Percentiles rank a stretch among this genome's conserved stretches.
Conservation (phyloP, 2,888 invertebrate species). For the Melinaea marsaeus region DNA sequence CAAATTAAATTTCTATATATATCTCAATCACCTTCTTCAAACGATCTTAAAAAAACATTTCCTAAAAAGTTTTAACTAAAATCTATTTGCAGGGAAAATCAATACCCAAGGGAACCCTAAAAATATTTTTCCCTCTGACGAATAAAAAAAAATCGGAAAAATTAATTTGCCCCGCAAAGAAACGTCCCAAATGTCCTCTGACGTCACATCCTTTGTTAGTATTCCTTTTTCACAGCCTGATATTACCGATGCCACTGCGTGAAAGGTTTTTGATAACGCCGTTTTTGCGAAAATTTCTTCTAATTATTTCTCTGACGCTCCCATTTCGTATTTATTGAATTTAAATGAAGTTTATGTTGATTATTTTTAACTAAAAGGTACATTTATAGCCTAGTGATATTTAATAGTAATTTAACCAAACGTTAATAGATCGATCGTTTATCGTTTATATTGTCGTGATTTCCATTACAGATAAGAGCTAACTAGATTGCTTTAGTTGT, state of each 20-base stretch:
- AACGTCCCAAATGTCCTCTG: slow-evolving; percentile 28
- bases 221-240: slow-evolving; percentile 16
- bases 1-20: too few species aligned
- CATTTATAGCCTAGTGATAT: neutral
- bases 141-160: slow-evolving; percentile 30
- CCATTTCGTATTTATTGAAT: neutral
- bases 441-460: neutral
- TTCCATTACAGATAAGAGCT: slow-evolving; percentile 3
- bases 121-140: slow-evolving; percentile 21
- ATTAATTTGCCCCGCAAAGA: slow-evolving; percentile 34
- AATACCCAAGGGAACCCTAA: slow-evolving; percentile 2
- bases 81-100: neutral
- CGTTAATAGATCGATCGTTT: neutral
- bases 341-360: neutral
- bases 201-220: slow-evolving; percentile 26
- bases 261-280: slow-evolving; percentile 6
- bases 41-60: slow-evolving; percentile 4
- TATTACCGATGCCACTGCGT: slow-evolving; percentile 18
- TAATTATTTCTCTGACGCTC: slow-evolving; percentile 6
- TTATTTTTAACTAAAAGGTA: neutral
- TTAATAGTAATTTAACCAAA: neutral
- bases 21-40: neutral
- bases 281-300: slow-evolving; percentile 3
- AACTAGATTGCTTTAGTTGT: slow-evolving; percentile 1
- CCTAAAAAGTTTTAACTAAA: neutral